Evolutionary conservation across 2,888 invertebrate species (phyloP), one percentile per base, ranked within the genome.

Genomic region (Lissocephala sabroskyi): DNA sequence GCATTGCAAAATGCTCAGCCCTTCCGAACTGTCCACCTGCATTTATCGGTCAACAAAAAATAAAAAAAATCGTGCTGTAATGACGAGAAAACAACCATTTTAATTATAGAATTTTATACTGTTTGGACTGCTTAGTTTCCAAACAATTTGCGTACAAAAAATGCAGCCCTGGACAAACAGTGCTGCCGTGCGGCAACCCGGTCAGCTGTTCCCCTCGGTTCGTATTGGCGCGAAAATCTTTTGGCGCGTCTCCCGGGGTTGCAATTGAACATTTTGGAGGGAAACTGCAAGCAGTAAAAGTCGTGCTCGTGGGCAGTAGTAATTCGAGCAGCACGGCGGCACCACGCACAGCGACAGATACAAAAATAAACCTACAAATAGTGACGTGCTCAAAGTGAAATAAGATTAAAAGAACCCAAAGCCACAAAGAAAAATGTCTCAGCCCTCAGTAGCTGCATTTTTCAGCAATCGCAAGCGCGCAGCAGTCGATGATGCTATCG

Each of bases 401-500:
- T 50, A 49, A 19, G 41, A 49, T 29, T 19, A 41, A 42, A 49
- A 35, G 33, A 42, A 44, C 13, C 11, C 29, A 45, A 23, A 33
- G 18, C 18, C 32, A 32, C 17, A 26, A 28, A 10, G 11, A 3
- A 35, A 32, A n/a, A 93, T 93, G 93, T 89, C 92, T 59, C 93
- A 94, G 84, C 90, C 91, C 67, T 90, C 91, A 42, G 88, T 94
- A 50, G 90, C 91, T 55, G 88, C 89, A 58, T 94, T 88, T 86
- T 94, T 92, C 82, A 90, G 88, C 81, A 90, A 89, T 71, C 88
- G 93, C 78, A 94, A 94, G 85, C 88, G 93, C 70, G 87, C 89
- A 50, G 91, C 90, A n/a, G 82, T 86, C 6, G 92, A 92, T 42
- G 92, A 93, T 79, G 78, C 86, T 45, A 85, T 86, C 77, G 81